Percentiles rank a stretch among this genome's conserved stretches.
These are phyloP conservation scores for Pholis gunnellus DNA, from an alignment of 2,113 vertebrate species.

Conservation along the genomic window DNA sequence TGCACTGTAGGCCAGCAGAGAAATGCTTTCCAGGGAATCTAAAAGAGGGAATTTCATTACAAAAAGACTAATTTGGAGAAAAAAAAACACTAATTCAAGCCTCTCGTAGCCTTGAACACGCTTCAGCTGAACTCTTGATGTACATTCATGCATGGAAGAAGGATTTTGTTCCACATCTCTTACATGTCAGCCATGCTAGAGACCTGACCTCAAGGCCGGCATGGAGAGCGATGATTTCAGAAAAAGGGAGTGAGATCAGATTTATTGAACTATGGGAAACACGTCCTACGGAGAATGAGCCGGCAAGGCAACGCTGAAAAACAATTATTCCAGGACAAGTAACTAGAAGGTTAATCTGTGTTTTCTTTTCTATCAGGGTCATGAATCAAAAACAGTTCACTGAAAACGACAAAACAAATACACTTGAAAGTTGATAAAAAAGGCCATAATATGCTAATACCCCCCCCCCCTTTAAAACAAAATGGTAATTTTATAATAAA, in stretches of 20 bases:
- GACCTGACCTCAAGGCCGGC: not conserved
- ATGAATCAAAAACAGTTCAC: slow-evolving; percentile 1
- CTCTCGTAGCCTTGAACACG: slow-evolving; percentile 4
- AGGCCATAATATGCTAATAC: not conserved
- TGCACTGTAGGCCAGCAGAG: not conserved
- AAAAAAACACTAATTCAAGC: not conserved
- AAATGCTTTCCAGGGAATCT: not conserved
- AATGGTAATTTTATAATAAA: not conserved
- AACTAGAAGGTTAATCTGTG: no score
- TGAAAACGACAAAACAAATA: not conserved
- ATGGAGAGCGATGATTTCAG: not conserved
- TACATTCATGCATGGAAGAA: not conserved
- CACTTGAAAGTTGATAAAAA: slow-evolving; percentile 16
- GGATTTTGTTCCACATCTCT: not conserved
- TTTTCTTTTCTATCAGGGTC: not conserved
- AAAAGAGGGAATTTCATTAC: not conserved
- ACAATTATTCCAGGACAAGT: not conserved
- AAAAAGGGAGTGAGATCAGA: not conserved
- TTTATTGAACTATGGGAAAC: not conserved
- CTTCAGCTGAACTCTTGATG: slow-evolving; percentile 7
- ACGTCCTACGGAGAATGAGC: not conserved
- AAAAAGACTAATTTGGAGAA: not conserved
- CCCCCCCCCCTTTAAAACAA: no score
- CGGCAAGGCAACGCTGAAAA: not conserved
- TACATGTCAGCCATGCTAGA: not conserved